phyloP scores from a whole-genome alignment of 2,113 vertebrate genomes.

The Paedocypris sp. region DNA sequence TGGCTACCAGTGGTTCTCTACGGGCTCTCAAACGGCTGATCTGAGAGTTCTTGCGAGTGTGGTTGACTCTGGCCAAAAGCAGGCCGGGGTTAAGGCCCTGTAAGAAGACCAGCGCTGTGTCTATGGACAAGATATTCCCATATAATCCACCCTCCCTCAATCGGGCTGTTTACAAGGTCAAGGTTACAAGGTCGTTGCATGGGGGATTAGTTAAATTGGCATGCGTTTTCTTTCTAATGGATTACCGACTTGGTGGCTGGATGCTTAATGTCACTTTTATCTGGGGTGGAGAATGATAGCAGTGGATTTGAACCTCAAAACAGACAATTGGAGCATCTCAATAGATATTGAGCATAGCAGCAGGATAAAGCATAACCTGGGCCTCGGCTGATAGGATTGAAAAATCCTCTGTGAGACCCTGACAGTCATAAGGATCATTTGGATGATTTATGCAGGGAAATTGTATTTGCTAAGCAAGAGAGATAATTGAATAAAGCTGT shows the following conservation, averaged over 20 bases:
- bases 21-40: constrained; percentile 26
- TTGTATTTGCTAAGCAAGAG: constrained; percentile 59
- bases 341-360: constrained; percentile 51
- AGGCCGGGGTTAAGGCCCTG: constrained; percentile 29
- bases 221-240: constrained; percentile 51
- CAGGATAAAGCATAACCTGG: constrained; percentile 58
- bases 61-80: constrained; percentile 49
- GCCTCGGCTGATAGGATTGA: constrained; percentile 55
- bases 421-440: constrained; percentile 63
- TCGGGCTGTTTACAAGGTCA: constrained; percentile 61
- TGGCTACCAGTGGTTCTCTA: constrained; percentile 35
- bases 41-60: constrained; percentile 39
- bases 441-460: constrained; percentile 65
- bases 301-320: constrained; percentile 49
- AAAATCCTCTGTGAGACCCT: constrained; percentile 50
- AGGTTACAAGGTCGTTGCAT: constrained; percentile 56
- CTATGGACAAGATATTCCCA: constrained; percentile 42
- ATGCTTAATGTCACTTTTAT: constrained; percentile 60
- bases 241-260: constrained; percentile 54
- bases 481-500: constrained; percentile 65
- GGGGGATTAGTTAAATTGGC: constrained; percentile 57
- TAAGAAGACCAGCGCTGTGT: constrained; percentile 43
- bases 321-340: constrained; percentile 53
- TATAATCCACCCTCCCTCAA: constrained; percentile 45
- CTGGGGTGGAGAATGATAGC: constrained; percentile 49